Evolutionary conservation across 35 echinoderm and acorn worm genomes (phyloP), one percentile per base, ranked within the genome.

Genomic region (Heliocidaris tuberculata): DNA sequence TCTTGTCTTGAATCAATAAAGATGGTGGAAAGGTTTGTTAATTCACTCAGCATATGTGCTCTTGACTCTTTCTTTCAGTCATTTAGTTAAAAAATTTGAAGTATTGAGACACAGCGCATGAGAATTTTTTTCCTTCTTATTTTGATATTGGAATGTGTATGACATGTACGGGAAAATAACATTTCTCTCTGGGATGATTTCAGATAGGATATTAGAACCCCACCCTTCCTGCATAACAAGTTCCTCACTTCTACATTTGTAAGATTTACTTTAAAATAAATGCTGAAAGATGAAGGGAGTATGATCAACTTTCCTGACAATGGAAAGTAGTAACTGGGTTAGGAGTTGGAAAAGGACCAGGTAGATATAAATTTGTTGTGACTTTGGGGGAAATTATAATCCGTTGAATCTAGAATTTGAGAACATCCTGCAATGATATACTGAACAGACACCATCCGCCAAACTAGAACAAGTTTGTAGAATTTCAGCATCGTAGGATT

Each of bases 1-100:
- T 78, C 65, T n/a, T 78, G 65, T 27, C 65, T n/a, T 78, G 65
- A 78, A 78, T 78, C 21, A 78, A 78, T 78, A 78, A 78, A 78
- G 65, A 78, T 78, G 52, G 21, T 78, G 27, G 21, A 78, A 78
- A 78, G 21, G 17, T 78, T 7, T 78, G 65, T 78, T 7, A n/a
- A 78, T 78, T 2, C 65, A n/a, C 65, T 78, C 60, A 21, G 65
- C 60, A 70, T 70, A 24, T 78, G 65, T n/a, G 19, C 65, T n/a
- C 65, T 78, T 24, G 21, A 78, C 65, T 78, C 65, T 71, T 27
- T 5, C 61, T 78, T 78, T 78, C 7, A 42, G 65, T 78, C 65
- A 78, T 7, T 56, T 13, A n/a, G n/a, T 78, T 78, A 5, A 78
- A 24, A 27, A 27, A n/a, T 78, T 78, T 7, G 8, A n/a, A 19